A percentile compares a stretch with the other conserved stretches of the same genome.
These are phyloP conservation scores for Micrasema longulum DNA, from an alignment of 1,140 invertebrate genomes.

Conservation along the genomic window DNA sequence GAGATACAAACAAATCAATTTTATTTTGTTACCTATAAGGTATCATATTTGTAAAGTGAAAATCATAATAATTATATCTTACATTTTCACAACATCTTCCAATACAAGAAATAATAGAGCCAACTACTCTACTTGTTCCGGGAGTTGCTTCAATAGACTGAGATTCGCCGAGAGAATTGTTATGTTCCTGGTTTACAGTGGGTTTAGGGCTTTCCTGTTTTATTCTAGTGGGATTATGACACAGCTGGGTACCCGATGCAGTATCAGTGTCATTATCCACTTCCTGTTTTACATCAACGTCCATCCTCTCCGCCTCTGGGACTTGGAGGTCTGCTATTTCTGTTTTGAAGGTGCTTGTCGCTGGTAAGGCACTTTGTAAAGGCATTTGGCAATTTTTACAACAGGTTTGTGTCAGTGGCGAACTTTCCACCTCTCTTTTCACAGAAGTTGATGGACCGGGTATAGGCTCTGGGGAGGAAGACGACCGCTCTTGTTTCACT, in stretches of 20 bases:
- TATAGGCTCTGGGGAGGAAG: background rate
- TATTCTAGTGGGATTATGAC: constrained; percentile 3
- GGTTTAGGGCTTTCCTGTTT: constrained; percentile 40
- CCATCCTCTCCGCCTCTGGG: constrained; percentile 35
- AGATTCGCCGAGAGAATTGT: constrained; percentile 12
- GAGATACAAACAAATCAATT: constrained; percentile 30
- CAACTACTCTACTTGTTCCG: constrained; percentile 31
- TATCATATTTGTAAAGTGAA: too few species aligned
- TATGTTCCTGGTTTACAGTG: background rate
- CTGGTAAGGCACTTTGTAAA: constrained; percentile 17
- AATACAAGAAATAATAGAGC: constrained; percentile 16
- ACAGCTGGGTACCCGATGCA: background rate
- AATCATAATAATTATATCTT: constrained; percentile 31
- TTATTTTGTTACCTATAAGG: too few species aligned
- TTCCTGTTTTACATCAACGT: constrained; percentile 48
- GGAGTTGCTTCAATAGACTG: constrained; percentile 29
- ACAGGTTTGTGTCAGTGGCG: background rate
- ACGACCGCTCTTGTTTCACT: constrained; percentile 4
- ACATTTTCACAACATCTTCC: constrained; percentile 45
- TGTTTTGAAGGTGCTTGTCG: constrained; percentile 28
- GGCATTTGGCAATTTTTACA: constrained; percentile 18
- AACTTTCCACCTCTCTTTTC: constrained; percentile 16
- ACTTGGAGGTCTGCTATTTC: background rate
- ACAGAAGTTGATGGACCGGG: constrained; percentile 8
- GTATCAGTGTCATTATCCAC: constrained; percentile 7